Base-by-base conservation (phyloP, 2,797 vertebrate species). In the Lagodon rhomboides region DNA sequence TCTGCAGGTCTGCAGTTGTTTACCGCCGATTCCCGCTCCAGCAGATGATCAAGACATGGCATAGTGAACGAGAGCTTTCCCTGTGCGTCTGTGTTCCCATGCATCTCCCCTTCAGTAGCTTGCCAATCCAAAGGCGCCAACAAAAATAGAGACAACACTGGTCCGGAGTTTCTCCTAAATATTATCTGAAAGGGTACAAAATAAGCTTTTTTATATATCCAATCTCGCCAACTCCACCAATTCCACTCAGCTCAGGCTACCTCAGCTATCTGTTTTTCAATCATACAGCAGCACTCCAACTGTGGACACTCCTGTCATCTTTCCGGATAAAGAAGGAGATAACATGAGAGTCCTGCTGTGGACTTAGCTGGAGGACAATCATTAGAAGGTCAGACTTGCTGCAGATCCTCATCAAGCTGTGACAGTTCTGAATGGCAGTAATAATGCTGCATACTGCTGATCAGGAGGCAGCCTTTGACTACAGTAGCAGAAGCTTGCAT, bases 331-430 rank as follows among this genome's bases (percentile, higher is more conserved):
- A 85, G 85, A 75, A 72, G 71, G 85, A 88, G 85, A 89, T 91
- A 89, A 91, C 88, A 91, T 10, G 1, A 54, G 77, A 71, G 68
- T 62, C 90, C 68, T 87, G 83, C 87, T 83, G 88, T 38, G 85
- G 79, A 58, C 83, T 69, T 68, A 83, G 86, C 74, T 67, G 85
- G 87, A 88, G 86, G 78, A 72, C 75, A 81, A 79, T 87, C 80
- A 84, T 89, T 81, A 87, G 84, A 87, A 90, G 93, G 91, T 93
- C 91, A 91, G 70, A 77, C 78, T 46, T 83, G 62, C 86, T 77
- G 77, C 67, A 75, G 77, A 87, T 83, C 77, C 78, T 85, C 79
- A 73, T 89, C 89, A 89, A 76, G 69, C 89, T 90, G 87, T 71
- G 85, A 85, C 69, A 68, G 77, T 18, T 84, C 61, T 83, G 80